phyloP scores from a whole-genome alignment of 2,888 invertebrate species.

The Eugnorisma glareosa region DNA sequence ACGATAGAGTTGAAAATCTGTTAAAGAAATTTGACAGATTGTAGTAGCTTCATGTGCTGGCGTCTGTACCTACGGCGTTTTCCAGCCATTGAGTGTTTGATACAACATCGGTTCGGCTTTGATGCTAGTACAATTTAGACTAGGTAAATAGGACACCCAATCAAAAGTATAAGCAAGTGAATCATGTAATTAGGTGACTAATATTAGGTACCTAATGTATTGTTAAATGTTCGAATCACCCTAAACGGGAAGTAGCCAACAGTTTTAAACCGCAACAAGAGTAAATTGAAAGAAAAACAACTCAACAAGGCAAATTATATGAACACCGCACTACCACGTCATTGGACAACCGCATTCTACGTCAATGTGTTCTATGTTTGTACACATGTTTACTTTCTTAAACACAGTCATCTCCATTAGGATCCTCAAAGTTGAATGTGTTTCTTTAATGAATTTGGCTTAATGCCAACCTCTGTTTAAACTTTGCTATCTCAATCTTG shows the following conservation, averaged over 20 bases:
- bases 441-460: conserved; percentile 39
- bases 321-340: conserved; percentile 5
- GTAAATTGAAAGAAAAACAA: conserved; percentile 2
- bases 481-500: conserved; percentile 22
- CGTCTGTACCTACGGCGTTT: background rate
- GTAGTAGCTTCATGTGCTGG: too few species aligned
- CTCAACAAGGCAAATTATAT: background rate
- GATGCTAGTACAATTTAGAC: background rate
- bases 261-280: conserved; percentile 22
- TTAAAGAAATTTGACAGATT: too few species aligned
- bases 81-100: background rate
- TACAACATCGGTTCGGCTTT: background rate
- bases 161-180: background rate
- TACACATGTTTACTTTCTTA: too few species aligned
- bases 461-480: conserved; percentile 23
- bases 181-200: conserved; percentile 9
- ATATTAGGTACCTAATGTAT: background rate
- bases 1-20: too few species aligned
- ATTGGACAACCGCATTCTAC: conserved; percentile 15
- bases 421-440: conserved; percentile 28
- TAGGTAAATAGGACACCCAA: background rate
- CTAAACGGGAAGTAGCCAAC: background rate
- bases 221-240: background rate
- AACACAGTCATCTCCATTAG: conserved; percentile 17
- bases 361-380: conserved; percentile 8